A percentile compares a stretch with the other conserved stretches of the same genome.
Evolutionary conservation across 92 coral and sea anemone species (phyloP).

Genomic region (Siderastrea siderea): DNA sequence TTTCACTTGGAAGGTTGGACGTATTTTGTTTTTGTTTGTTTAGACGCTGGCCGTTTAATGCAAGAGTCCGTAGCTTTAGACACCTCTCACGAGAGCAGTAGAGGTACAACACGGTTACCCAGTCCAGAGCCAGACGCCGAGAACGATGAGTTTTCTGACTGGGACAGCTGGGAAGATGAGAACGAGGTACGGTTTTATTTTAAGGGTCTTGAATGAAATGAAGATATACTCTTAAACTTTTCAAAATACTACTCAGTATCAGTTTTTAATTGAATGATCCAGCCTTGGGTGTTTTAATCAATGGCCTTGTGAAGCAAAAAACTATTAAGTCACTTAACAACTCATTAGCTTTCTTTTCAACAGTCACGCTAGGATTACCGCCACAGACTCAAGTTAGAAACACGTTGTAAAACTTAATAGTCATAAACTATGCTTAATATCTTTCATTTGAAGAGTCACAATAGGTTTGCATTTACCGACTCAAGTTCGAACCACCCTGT

Average conservation of each 20-base stretch:
- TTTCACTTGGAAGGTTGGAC: not conserved
- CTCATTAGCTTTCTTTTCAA: not conserved
- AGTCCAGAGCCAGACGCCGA: constrained; percentile 45
- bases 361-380: not conserved
- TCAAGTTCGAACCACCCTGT: not conserved
- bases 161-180: constrained; percentile 99
- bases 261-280: no score
- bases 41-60: constrained; percentile 76
- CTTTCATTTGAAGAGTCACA: no score
- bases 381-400: not conserved
- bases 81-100: constrained; percentile 85
- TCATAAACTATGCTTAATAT: no score
- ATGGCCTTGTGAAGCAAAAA: not conserved
- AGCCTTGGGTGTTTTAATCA: no score
- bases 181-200: constrained; percentile 73
- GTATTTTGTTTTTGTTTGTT: not conserved
- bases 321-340: not conserved
- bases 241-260: no score
- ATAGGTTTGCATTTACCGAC: not conserved
- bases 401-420: not conserved
- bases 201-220: no score
- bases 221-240: not conserved
- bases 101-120: constrained; percentile 75
- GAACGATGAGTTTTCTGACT: constrained; percentile 82
- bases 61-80: constrained; percentile 97